Evolutionary conservation across 2,797 vertebrate species (phyloP), one percentile per base, ranked within the genome.

Genomic region (Alfaro cultratus): DNA sequence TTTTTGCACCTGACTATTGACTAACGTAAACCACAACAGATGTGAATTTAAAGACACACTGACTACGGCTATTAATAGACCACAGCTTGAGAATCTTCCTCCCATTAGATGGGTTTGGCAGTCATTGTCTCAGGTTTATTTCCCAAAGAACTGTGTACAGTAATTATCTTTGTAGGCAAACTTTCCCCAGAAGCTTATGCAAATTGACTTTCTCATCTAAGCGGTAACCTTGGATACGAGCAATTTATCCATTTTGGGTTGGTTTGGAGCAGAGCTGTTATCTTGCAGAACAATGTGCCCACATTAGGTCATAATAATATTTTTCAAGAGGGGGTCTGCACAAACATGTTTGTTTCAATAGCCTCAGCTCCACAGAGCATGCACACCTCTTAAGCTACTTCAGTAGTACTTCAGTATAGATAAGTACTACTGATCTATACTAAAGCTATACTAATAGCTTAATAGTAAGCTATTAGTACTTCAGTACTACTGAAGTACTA

Each of bases 171-270:
- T 86, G 79, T 80, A 86, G 78, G 80, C 62, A 74, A 91, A 92
- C 83, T 87, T 89, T 87, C 78, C 57, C 57, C 60, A 75, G 62
- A 87, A 88, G 84, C 81, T 67, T 90, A 93, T 91, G 91, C 89
- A 92, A 90, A 93, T 91, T 1, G 36, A 39, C 81, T 86, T 74
- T 77, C 86, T 92, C 89, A 83, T 85, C 89, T 78, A 81, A 78
- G 79, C 87, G 11, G 90, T 92, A 87, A 91, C 91, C 90, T 87
- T 87, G 91, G 89, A 90, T 86, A 89, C 86, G 7, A 75, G 80
- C 81, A 90, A 86, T 86, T 85, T 86, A 80, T 85, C 88, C 84
- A 88, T 91, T 82, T 80, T 76, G 62, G 81, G 83, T 70, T 88
- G 47, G 68, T 84, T 80, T 74, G 68, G 47, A 83, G 85, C 83